These are phyloP conservation scores for Pegoplata infirma DNA, from an alignment of 2,888 invertebrate species.

Conservation along the genomic window DNA sequence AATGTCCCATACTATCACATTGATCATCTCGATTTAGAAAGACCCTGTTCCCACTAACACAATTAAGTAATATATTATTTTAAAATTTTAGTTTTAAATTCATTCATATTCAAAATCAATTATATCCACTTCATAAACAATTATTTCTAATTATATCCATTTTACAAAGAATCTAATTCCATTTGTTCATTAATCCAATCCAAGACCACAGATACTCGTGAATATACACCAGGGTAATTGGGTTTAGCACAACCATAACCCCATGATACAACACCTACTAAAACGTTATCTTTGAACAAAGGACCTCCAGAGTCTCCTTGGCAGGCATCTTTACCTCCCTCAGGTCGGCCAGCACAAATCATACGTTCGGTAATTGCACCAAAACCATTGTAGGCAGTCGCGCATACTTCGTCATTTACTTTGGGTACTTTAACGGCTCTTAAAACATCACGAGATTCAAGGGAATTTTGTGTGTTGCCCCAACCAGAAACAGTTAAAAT, in stretches of 20 bases:
- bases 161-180: slow-evolving; percentile 55
- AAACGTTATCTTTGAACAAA: slow-evolving; percentile 68
- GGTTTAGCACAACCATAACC: slow-evolving; percentile 78
- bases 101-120: too few relatives aligned
- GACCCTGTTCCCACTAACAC: too few relatives aligned
- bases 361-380: slow-evolving; percentile 68
- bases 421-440: slow-evolving; percentile 68
- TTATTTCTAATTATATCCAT: not conserved
- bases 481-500: slow-evolving; percentile 63
- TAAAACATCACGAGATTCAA: slow-evolving; percentile 68
- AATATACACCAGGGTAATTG: slow-evolving; percentile 78
- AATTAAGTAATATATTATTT: too few relatives aligned
- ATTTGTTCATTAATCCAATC: slow-evolving; percentile 72
- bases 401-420: slow-evolving; percentile 67
- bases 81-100: too few relatives aligned
- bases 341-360: slow-evolving; percentile 72
- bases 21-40: too few relatives aligned
- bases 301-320: slow-evolving; percentile 77
- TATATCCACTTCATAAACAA: too few relatives aligned
- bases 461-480: slow-evolving; percentile 66
- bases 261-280: slow-evolving; percentile 79
- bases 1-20: too few relatives aligned
- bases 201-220: slow-evolving; percentile 71
- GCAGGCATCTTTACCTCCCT: slow-evolving; percentile 74
- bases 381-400: slow-evolving; percentile 64